Evolutionary conservation across 37 sponge, comb jelly and placozoan genomes (phyloP), one percentile per base, ranked within the genome.

Genomic region (Theonella swinhoei): DNA sequence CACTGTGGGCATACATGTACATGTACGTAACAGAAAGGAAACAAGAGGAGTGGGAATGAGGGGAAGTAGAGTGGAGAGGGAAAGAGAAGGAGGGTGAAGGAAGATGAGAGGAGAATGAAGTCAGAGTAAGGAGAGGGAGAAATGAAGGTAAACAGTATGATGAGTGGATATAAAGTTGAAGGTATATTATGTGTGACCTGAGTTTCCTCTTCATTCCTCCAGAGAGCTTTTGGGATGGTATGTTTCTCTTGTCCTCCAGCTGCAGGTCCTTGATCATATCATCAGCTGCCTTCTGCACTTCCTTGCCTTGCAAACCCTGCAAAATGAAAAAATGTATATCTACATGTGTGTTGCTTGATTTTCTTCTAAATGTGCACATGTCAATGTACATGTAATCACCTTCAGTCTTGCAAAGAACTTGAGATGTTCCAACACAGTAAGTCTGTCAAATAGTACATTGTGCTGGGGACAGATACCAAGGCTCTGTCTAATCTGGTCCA

Each of bases 171-270:
- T n/a, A n/a, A n/a, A n/a, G n/a, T n/a, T n/a, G 54, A 47, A 47
- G 54, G 54, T 47, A 47, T 47, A 14, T 47, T 7, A 47, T 47
- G 54, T 14, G 11, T 17, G 30, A 93, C 94, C 91, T 90, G 30
- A 98, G 85, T 66, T 96, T 98, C 43, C 98, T 90, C 74, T 98
- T 98, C 98, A 95, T 95, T 4, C 98, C 98, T 40, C 98, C 98
- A 70, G 98, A 98, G 40, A 98, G 85, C 36, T 85, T 60, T 43
- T 43, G 64, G 5, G 96, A 59, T 24, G 71, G 88, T 8, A 81
- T 71, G 64, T 93, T 81, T 29, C 58, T 70, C 78, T 98, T 98
- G 83, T 98, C 96, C 37, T 29, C 66, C 26, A 98, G 80, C 65
- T 90, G 78, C 0, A 93, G 72, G 76, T 94, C 92, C 24, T 86